phyloP scores from a whole-genome alignment of 2,113 vertebrate genomes.

The Centropus bengalensis region DNA sequence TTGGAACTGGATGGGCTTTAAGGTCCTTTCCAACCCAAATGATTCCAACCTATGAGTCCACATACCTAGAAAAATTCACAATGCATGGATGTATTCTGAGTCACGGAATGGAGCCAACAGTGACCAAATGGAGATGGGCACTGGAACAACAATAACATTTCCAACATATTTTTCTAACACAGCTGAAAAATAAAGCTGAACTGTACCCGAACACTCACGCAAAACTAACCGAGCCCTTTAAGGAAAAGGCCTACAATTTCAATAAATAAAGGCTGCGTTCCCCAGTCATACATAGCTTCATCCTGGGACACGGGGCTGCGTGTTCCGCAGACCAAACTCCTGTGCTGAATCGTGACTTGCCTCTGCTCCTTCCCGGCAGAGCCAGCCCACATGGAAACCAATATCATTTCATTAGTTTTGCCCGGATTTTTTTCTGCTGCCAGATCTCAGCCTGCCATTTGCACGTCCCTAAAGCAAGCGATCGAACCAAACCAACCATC shows the following conservation, averaged over 20 bases:
- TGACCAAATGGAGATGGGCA: not conserved
- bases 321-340: not conserved
- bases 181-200: not conserved
- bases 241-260: not conserved
- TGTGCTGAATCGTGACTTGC: not conserved
- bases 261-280: not conserved
- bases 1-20: too few relatives aligned
- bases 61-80: not conserved
- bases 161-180: not conserved
- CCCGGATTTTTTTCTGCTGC: not conserved
- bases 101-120: not conserved
- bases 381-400: not conserved
- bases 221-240: not conserved
- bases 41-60: too few relatives aligned
- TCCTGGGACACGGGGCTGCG: not conserved
- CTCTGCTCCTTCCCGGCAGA: not conserved
- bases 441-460: not conserved
- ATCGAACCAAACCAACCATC: not conserved
- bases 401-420: not conserved
- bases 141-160: not conserved
- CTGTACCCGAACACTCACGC: not conserved
- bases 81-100: not conserved
- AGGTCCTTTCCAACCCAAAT: too few relatives aligned
- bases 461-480: not conserved
- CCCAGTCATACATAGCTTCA: not conserved